Evolutionary conservation across 2,797 vertebrate species (phyloP).

Genomic region (Nannoperca australis): DNA sequence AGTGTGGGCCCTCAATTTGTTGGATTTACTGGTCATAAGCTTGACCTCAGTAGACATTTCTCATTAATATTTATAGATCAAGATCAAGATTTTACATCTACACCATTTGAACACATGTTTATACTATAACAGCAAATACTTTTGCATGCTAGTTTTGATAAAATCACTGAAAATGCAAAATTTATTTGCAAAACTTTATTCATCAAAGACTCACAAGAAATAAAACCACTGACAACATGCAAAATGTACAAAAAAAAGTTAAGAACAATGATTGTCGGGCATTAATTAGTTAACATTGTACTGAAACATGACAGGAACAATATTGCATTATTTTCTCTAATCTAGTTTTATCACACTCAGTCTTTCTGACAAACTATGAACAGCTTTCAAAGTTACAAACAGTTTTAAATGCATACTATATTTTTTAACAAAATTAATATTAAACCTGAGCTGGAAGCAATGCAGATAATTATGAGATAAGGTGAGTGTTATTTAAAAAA

Average conservation of each 20-base stretch:
- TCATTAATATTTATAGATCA: neutral
- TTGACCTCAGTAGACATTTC: neutral
- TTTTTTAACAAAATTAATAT: slow-evolving; percentile 25
- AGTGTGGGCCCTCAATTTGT: neutral
- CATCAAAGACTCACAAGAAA: slow-evolving; percentile 29
- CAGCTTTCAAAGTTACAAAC: slow-evolving; percentile 20
- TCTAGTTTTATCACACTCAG: slow-evolving; percentile 13
- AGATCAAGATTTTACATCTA: neutral
- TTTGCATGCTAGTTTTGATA: neutral
- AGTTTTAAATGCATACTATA: slow-evolving; percentile 16
- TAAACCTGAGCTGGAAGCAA: slow-evolving; percentile 67
- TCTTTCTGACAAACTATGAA: slow-evolving; percentile 24
- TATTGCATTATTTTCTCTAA: slow-evolving; percentile 5
- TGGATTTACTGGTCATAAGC: slow-evolving; percentile 1
- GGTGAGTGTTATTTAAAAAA: slow-evolving; percentile 38
- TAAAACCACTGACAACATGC: slow-evolving; percentile 24
- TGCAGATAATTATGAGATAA: slow-evolving; percentile 16
- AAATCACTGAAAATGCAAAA: slow-evolving; percentile 16
- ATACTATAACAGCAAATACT: neutral
- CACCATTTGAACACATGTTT: neutral
- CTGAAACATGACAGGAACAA: slow-evolving; percentile 6
- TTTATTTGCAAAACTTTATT: slow-evolving; percentile 57
- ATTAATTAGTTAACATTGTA: slow-evolving; percentile 24
- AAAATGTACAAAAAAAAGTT: slow-evolving; percentile 42
- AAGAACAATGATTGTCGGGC: slow-evolving; percentile 62